These are phyloP conservation scores for Sinocyclocheilus maitianheensis DNA, from an alignment of 2,113 vertebrate species.

Conservation along the genomic window DNA sequence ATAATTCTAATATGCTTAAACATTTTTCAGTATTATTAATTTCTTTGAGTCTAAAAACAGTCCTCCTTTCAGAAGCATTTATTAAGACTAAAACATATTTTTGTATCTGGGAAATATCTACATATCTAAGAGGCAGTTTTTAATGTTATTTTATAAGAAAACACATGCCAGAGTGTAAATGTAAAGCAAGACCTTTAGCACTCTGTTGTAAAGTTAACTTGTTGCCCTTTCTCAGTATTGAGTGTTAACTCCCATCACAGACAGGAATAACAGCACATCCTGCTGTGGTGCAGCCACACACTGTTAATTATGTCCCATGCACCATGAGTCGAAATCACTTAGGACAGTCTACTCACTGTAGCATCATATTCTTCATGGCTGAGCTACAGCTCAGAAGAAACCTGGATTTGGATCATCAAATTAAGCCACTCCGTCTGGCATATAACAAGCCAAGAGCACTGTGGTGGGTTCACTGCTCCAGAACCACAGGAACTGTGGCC, in stretches of 20 bases:
- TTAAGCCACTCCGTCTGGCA: conserved; percentile 8
- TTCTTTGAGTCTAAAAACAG: too few species aligned
- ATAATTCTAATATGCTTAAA: neutral
- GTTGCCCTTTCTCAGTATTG: neutral
- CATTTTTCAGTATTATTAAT: too few species aligned
- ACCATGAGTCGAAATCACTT: neutral
- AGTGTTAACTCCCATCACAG: neutral
- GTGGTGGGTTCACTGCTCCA: neutral
- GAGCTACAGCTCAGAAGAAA: neutral
- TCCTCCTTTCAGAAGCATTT: too few species aligned
- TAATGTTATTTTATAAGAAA: neutral
- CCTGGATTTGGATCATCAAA: neutral
- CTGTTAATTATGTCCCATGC: conserved; percentile 32
- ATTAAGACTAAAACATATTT: neutral
- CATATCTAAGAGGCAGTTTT: neutral
- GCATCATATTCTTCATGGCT: neutral
- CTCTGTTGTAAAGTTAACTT: neutral
- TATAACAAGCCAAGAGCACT: neutral
- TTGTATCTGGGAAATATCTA: neutral
- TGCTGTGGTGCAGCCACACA: conserved; percentile 1
- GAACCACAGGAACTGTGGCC: too few species aligned
- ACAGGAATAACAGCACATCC: neutral
- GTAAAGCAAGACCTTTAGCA: neutral
- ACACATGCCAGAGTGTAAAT: neutral
- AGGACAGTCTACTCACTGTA: neutral